These are phyloP conservation scores for Galleria mellonella DNA, from an alignment of 1,140 invertebrate genomes.

Conservation along the genomic window DNA sequence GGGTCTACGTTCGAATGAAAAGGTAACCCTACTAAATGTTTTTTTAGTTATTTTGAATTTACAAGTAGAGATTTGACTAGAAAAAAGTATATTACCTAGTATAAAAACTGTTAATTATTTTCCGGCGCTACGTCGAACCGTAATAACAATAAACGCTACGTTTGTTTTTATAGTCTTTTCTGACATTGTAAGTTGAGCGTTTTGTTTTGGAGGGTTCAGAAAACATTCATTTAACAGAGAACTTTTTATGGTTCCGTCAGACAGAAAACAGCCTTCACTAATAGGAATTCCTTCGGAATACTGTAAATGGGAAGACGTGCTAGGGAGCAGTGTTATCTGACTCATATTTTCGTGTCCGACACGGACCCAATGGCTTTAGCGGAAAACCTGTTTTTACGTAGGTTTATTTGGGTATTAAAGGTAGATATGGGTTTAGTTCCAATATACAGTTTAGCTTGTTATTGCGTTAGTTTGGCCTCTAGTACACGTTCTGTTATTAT, in stretches of 20 bases:
- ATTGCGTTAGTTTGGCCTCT: conserved; percentile 1
- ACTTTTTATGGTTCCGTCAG: conserved; percentile 61
- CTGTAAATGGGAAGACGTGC: conserved; percentile 68
- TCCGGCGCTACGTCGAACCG: conserved; percentile 17
- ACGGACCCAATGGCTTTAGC: conserved; percentile 50
- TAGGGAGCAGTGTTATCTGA: conserved; percentile 35
- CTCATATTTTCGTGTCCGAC: conserved; percentile 52
- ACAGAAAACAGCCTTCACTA: conserved; percentile 58
- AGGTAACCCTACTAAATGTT: too few species aligned
- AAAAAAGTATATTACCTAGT: conserved; percentile 12
- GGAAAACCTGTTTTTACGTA: conserved; percentile 48
- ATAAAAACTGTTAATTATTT: conserved; percentile 25
- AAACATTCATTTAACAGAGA: conserved; percentile 60
- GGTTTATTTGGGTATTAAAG: conserved; percentile 18
- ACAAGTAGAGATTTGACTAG: too few species aligned
- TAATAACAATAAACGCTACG: conserved; percentile 31
- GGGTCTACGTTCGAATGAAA: too few species aligned
- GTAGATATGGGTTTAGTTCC: conserved; percentile 1
- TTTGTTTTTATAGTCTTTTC: conserved; percentile 45
- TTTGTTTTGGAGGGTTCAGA: conserved; percentile 48
- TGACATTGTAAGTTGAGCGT: conserved; percentile 47
- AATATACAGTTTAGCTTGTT: conserved; percentile 6
- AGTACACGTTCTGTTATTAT: too few species aligned
- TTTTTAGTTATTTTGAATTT: too few species aligned
- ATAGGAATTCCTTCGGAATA: conserved; percentile 65